Percentiles rank a stretch among this genome's conserved stretches.
Conservation (phyloP, 1,140 invertebrate species). For the Psilanteris sp. region DNA sequence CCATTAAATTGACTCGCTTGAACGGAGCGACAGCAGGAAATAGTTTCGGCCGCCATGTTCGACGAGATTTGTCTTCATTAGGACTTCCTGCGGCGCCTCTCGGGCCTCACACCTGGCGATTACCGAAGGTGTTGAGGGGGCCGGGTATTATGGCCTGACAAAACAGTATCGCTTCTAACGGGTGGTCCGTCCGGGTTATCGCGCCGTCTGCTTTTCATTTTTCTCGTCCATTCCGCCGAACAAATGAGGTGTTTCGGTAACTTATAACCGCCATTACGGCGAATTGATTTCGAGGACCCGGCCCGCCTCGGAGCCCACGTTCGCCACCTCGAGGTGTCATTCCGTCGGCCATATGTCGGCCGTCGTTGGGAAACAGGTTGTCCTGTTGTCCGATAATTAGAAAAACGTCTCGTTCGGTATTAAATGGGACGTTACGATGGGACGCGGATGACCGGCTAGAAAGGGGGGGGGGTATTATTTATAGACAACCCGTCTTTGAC, state of each 20-base stretch:
- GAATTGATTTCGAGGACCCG: slow-evolving; percentile 47
- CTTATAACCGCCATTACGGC: slow-evolving; percentile 46
- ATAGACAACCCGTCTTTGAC: too few relatives aligned
- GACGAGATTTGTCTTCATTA: slow-evolving; percentile 79
- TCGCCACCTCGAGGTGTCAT: slow-evolving; percentile 52
- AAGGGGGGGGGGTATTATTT: too few relatives aligned
- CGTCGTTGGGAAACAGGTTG: slow-evolving; percentile 29
- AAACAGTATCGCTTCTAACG: slow-evolving; percentile 72
- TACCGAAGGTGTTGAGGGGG: slow-evolving; percentile 74
- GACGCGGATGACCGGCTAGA: too few relatives aligned
- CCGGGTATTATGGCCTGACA: slow-evolving; percentile 72
- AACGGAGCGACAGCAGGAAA: slow-evolving; percentile 68
- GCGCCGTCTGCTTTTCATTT: slow-evolving; percentile 53
- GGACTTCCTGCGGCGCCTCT: slow-evolving; percentile 73
- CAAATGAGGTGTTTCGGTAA: slow-evolving; percentile 58
- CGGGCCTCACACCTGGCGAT: slow-evolving; percentile 73
- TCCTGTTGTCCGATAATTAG: slow-evolving; percentile 14
- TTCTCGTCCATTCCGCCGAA: slow-evolving; percentile 32
- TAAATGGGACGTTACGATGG: slow-evolving; percentile 28
- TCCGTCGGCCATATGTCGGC: slow-evolving; percentile 45
- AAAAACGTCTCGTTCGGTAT: slow-evolving; percentile 19
- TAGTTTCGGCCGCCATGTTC: slow-evolving; percentile 72
- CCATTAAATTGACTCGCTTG: slow-evolving; percentile 59
- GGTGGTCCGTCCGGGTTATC: slow-evolving; percentile 69
- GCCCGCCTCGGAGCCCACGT: slow-evolving; percentile 36